Evolutionary conservation across 2,113 vertebrate genomes (phyloP).

Genomic region (Oenanthe melanoleuca): DNA sequence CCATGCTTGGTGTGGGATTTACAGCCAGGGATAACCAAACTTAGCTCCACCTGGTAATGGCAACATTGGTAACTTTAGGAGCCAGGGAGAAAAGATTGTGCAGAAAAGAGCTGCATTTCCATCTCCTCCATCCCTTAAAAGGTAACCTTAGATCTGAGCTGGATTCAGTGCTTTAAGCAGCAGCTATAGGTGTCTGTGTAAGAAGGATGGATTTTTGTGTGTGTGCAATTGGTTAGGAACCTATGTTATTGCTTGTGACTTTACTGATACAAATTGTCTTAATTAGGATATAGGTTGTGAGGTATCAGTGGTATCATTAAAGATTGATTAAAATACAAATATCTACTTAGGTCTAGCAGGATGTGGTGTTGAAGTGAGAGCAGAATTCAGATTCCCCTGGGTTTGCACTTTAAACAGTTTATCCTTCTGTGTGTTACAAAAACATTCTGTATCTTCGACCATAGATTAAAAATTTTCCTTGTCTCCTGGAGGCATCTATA

Average conservation of each 20-base stretch:
- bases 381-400: neutral
- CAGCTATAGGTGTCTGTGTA: neutral
- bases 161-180: neutral
- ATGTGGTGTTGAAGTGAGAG: neutral
- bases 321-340: neutral
- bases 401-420: neutral
- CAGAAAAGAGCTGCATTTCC: neutral
- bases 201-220: neutral
- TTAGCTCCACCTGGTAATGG: neutral
- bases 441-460: neutral
- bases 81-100: neutral
- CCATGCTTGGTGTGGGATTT: neutral
- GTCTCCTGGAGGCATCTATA: neutral
- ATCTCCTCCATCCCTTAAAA: neutral
- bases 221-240: neutral
- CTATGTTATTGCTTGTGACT: neutral
- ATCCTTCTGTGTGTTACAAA: neutral
- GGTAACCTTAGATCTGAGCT: neutral
- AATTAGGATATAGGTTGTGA: neutral
- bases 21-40: neutral
- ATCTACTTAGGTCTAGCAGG: neutral
- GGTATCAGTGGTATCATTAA: neutral
- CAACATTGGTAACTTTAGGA: neutral
- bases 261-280: neutral
- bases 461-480: neutral